phyloP scores from a whole-genome alignment of 1,140 invertebrate genomes.

The Drosophila miranda region DNA sequence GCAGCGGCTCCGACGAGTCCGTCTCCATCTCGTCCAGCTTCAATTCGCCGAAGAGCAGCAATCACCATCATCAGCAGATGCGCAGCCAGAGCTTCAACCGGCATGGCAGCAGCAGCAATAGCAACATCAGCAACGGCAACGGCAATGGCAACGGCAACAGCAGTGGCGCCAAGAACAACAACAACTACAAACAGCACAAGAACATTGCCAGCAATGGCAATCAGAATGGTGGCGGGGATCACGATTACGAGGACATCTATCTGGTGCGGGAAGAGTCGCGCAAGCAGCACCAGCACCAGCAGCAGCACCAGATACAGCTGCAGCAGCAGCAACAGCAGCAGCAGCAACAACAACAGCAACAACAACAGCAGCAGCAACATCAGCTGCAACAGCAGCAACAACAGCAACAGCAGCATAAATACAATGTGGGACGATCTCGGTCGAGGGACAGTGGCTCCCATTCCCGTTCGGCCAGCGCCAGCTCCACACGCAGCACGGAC shows the following conservation, averaged over 20 bases:
- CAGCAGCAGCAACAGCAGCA: slow-evolving; percentile 36
- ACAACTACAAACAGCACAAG: slow-evolving; percentile 49
- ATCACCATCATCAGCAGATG: slow-evolving; percentile 56
- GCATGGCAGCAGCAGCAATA: slow-evolving; percentile 31
- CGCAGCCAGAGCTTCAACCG: slow-evolving; percentile 52
- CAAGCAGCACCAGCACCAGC: slow-evolving; percentile 67
- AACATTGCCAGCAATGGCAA: slow-evolving; percentile 31
- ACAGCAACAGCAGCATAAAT: slow-evolving; percentile 60
- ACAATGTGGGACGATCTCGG: slow-evolving; percentile 81
- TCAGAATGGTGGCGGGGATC: slow-evolving; percentile 82
- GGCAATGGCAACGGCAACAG: slow-evolving; percentile 33
- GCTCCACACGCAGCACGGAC: slow-evolving; percentile 83
- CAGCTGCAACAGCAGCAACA: slow-evolving; percentile 31
- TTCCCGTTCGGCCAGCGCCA: slow-evolving; percentile 86
- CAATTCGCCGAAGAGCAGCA: slow-evolving; percentile 69
- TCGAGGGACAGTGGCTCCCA: slow-evolving; percentile 88
- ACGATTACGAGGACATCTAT: slow-evolving; percentile 90
- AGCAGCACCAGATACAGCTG: slow-evolving; percentile 19
- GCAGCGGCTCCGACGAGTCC: slow-evolving; percentile 85
- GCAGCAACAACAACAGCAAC: slow-evolving; percentile 33
- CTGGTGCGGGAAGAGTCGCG: slow-evolving; percentile 85
- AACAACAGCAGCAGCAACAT: slow-evolving; percentile 5
- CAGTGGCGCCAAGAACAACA: slow-evolving; percentile 28
- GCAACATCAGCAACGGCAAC: slow-evolving; percentile 17
- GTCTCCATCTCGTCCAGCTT: slow-evolving; percentile 83